Base-by-base conservation (phyloP, 1,140 invertebrate genomes). In the Dendroctonus ponderosae region DNA sequence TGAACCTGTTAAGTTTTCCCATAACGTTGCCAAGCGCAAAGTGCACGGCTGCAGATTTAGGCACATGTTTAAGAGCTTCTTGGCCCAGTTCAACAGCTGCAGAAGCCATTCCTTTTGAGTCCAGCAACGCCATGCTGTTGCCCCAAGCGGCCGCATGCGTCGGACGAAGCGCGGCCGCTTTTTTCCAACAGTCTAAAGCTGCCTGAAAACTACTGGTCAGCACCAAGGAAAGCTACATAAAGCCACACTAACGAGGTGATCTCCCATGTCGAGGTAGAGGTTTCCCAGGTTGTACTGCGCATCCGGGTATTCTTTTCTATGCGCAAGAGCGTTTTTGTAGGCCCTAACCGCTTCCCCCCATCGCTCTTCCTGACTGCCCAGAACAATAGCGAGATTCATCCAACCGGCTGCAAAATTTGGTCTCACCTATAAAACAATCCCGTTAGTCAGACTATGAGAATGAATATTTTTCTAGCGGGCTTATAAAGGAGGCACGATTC, bases 331-430 rank as follows among this genome's bases (percentile, higher is more conserved):
- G 49, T 80, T 90, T 70, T 85, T 80, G 75, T 97, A 98, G 75
- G 93, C 91, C 11, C 77, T 74, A 75, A 95, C 85, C 3, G 94
- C 88, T 75, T 91, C 86, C 12, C 85, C 74, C 66, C 85, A 86
- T 71, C 89, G 86, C 66, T 89, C 88, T 48, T 50, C 89, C 80
- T 26, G 26, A 11, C 86, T 84, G 4, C 93, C 88, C 66, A 96
- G 83, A 50, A 97, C 89, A 72, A 97, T 97, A 9, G 95, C 96
- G 15, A 98, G 82, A 82, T 99, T 98, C 95, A 98, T 98, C 95
- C 95, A 98, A 3, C 94, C 96, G 11, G 93, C 90, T 6, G 96
- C 89, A 85, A 98, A 98, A 74, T 92, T 88, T 56, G 87, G 82
- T 71, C 92, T 93, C 75, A 60, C 64, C 64, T 66, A 48, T 48